Percentiles rank a stretch among this genome's conserved stretches.
Conservation (phyloP, 2,888 invertebrate species). For the Campopleginae sp. region DNA sequence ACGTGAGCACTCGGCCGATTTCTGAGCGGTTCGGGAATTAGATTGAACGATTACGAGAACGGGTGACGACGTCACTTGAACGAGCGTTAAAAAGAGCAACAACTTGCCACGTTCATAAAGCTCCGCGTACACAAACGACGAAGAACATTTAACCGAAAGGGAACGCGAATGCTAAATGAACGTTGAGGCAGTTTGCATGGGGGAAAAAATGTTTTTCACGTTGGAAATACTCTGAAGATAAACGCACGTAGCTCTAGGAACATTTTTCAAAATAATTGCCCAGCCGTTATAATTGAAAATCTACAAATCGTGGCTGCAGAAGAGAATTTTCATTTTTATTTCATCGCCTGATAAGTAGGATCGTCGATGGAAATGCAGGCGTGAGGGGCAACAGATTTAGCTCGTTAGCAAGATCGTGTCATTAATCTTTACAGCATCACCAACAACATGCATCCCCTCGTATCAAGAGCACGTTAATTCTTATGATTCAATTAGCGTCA, state of each 20-base stretch:
- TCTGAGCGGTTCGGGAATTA: conserved; percentile 58
- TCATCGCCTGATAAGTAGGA: background rate
- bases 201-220: background rate
- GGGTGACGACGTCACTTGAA: conserved; percentile 27
- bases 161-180: background rate
- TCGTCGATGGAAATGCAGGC: conserved; percentile 26
- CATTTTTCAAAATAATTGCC: no score
- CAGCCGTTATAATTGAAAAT: no score
- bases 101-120: conserved; percentile 21
- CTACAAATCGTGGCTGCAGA: no score
- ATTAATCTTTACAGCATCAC: conserved; percentile 77
- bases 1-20: conserved; percentile 44
- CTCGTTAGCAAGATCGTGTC: conserved; percentile 79
- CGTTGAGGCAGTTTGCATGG: background rate
- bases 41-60: conserved; percentile 60
- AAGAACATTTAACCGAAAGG: background rate
- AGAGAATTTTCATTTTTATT: background rate
- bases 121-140: background rate
- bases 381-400: conserved; percentile 68
- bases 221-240: no score
- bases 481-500: conserved; percentile 81
- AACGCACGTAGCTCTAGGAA: no score
- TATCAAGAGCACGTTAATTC: conserved; percentile 81
- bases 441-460: conserved; percentile 70
- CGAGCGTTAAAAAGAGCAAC: conserved; percentile 57